These are phyloP conservation scores for Tapirus indicus DNA, from an alignment of 2,797 vertebrate species.

Conservation along the genomic window DNA sequence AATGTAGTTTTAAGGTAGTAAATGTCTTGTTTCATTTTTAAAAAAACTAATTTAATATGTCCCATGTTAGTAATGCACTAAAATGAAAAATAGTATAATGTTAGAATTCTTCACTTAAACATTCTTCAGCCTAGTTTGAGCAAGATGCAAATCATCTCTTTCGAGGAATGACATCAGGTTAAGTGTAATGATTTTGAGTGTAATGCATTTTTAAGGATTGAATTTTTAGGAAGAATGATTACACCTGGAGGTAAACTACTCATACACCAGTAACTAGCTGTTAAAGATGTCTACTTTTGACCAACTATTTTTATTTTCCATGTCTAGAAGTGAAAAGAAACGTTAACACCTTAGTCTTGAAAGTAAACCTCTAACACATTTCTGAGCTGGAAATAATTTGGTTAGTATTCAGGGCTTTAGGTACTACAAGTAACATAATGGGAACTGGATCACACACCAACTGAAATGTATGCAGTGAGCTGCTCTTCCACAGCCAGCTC, in stretches of 20 bases:
- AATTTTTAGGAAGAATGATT: background rate
- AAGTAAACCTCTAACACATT: background rate
- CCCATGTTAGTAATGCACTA: background rate
- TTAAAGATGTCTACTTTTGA: background rate
- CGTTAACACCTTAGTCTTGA: background rate
- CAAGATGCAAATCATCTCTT: background rate
- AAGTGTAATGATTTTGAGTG: background rate
- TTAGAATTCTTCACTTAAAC: conserved; percentile 39
- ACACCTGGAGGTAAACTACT: background rate
- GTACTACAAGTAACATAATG: background rate
- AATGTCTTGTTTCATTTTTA: background rate
- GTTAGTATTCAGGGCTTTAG: background rate
- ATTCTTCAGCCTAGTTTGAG: background rate
- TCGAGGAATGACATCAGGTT: background rate
- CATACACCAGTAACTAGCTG: background rate
- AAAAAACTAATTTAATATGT: background rate
- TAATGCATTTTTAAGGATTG: background rate
- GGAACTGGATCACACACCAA: background rate
- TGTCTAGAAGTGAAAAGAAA: background rate
- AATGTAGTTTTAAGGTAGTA: background rate
- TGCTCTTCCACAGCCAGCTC: background rate
- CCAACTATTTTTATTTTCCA: background rate
- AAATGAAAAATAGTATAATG: background rate
- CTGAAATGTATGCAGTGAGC: background rate
- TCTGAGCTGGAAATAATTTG: background rate